Evolutionary conservation across 2,888 invertebrate species (phyloP), one percentile per base, ranked within the genome.

Genomic region (Tyria jacobaeae): DNA sequence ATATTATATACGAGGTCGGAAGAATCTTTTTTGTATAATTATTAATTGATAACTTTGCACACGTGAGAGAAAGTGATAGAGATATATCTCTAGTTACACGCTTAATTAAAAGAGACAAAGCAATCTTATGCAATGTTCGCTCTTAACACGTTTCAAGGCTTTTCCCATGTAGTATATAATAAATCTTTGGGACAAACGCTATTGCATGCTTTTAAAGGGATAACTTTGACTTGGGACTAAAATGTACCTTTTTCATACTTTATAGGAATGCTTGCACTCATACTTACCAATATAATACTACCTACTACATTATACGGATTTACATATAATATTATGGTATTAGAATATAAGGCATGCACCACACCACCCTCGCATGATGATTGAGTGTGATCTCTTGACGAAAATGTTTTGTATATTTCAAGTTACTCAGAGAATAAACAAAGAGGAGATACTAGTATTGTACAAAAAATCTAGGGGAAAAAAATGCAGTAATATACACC

Each of bases 171-270:
- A 24, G 75, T 84, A 81, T 80, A 72, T 78, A 15, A n/a, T n/a
- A 44, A 51, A 35, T 35, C 15, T 34, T 77, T 82, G 78, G 75
- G 77, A 76, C 58, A 66, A 75, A 62, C 60, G 74, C 70, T 73
- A 48, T 71, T 80, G 80, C 83, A 84, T 84, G 81, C 76, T 76
- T 80, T 65, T 73, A 66, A 69, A 64, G 49, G 59, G 74, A 68
- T 73, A 31, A 66, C 54, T 70, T 55, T 58, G 39, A 60, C 37
- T 57, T 70, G 73, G 72, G 71, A 71, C 76, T 74, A 62, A 79
- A 68, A 66, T 70, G 89, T 90, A 90, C 91, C 91, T 92, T 92
- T 91, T 91, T 91, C 92, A 91, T 87, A 82, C 88, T 88, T 85
- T 89, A 87, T 87, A 77, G 79, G 61, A 61, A 69, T 73, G 71